These are phyloP conservation scores for Anneissia japonica DNA, from an alignment of 35 echinoderm and acorn worm species.

Conservation along the genomic window DNA sequence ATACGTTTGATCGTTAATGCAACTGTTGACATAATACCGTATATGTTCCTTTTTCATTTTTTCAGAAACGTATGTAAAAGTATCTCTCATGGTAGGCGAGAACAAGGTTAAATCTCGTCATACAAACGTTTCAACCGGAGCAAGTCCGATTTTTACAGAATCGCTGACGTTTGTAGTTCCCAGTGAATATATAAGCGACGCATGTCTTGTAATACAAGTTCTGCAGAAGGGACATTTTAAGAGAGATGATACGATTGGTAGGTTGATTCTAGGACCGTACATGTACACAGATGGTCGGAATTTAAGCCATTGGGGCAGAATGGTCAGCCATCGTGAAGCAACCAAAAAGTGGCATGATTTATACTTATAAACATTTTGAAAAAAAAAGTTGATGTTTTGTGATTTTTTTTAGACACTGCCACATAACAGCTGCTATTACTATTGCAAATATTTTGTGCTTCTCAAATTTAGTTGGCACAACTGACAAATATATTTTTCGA, in stretches of 20 bases:
- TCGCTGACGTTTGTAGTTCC: constrained; percentile 67
- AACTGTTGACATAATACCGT: no score
- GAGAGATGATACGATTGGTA: constrained; percentile 56
- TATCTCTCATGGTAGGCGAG: constrained; percentile 45
- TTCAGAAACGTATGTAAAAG: constrained; percentile 85
- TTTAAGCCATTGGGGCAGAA: constrained; percentile 72
- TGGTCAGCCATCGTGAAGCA: constrained; percentile 59
- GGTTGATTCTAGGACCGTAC: constrained; percentile 70
- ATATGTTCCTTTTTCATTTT: constrained; percentile 19
- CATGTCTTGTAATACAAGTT: constrained; percentile 65
- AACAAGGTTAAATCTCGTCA: constrained; percentile 72
- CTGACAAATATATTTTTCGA: no score
- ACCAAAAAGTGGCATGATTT: constrained; percentile 67
- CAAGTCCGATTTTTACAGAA: constrained; percentile 66
- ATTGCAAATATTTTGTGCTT: no score
- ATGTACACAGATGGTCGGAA: constrained; percentile 51
- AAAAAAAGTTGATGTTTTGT: no score
- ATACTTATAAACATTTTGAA: constrained; percentile 35
- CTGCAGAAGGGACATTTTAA: constrained; percentile 71
- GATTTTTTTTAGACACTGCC: no score
- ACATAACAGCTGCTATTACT: no score
- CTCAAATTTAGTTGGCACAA: no score
- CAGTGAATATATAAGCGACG: constrained; percentile 46
- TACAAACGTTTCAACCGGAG: constrained; percentile 51
- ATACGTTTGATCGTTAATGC: no score